phyloP scores from a whole-genome alignment of 2,113 vertebrate species.

The Ranitomeya imitator region DNA sequence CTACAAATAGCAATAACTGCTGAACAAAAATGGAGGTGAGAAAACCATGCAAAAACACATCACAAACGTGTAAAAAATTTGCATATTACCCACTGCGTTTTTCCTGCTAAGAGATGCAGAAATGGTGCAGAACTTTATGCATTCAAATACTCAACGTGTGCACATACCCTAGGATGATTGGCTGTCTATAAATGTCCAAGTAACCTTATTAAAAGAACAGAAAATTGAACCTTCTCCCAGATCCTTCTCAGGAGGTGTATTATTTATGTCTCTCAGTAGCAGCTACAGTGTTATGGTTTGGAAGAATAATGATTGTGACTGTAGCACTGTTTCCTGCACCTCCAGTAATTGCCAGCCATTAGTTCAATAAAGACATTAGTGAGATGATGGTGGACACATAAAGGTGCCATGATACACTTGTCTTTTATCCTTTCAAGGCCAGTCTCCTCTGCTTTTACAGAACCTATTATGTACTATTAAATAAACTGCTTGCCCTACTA shows the following conservation, averaged over 20 bases:
- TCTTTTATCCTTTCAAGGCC: constrained; percentile 31
- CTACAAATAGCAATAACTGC: no score
- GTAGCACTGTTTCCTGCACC: background rate
- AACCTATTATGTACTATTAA: constrained; percentile 30
- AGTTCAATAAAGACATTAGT: constrained; percentile 47
- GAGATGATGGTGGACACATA: constrained; percentile 38
- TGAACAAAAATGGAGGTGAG: no score
- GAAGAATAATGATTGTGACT: constrained; percentile 42
- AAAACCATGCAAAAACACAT: no score
- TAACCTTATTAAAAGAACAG: background rate
- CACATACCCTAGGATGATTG: background rate
- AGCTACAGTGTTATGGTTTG: constrained; percentile 22
- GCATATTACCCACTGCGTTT: no score
- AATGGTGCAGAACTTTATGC: no score
- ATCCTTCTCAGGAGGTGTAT: background rate
- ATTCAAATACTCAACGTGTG: no score
- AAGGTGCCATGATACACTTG: constrained; percentile 39
- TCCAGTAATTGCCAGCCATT: constrained; percentile 36
- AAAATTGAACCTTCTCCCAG: background rate
- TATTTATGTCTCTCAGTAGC: constrained; percentile 22
- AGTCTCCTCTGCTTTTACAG: constrained; percentile 4
- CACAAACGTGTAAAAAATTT: no score
- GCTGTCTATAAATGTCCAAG: background rate
- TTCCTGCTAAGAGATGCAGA: no score
- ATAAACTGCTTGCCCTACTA: constrained; percentile 13